Base-by-base conservation (phyloP, 2,888 invertebrate species). In the Dasypogon diadema region DNA sequence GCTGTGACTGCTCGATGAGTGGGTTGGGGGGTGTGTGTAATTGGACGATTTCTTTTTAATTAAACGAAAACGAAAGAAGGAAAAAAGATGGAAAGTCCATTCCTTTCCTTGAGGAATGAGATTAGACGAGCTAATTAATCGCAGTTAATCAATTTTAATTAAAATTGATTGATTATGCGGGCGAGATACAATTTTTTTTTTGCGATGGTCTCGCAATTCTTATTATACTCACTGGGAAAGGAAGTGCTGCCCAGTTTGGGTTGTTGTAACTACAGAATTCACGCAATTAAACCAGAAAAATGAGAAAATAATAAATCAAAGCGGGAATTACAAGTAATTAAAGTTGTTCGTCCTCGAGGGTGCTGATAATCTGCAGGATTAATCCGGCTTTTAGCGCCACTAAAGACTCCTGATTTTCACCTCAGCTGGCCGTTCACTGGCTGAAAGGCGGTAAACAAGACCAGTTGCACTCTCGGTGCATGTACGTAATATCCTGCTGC, bases 1-100 rank as follows among this genome's bases (percentile, higher is more conserved):
- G 78, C 76, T 78, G 75, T 77, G 76, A 75, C 76, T 63, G 22
- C 34, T 10, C 14, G 12, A 34, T 48, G 73, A 37, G 8, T 26
- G 22, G 2, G 63, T 22, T 63, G 21, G 37, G 75, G 70, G 74
- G 76, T 60, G 77, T 78, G 76, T 77, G 78, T 78, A 78, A 78
- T 78, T 77, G 76, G 77, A 78, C 78, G 77, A 78, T 78, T 78
- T 78, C 77, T 78, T 78, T 78, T 78, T 78, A 78, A 78, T 78
- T 78, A 78, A 77, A 78, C 77, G 72, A 55, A 77, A 78, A 51
- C 30, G 48, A 74, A 74, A 76, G 72, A 76, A 74, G 75, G 74
- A 75, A 72, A 70, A 76, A 78, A 58, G 34, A 70, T 26, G 42
- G 24, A 56, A 60, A 75, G 46, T 68, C 51, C 46, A 74, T 74